Conservation (phyloP, 2,797 vertebrate species). For the Prunella strophiata region DNA sequence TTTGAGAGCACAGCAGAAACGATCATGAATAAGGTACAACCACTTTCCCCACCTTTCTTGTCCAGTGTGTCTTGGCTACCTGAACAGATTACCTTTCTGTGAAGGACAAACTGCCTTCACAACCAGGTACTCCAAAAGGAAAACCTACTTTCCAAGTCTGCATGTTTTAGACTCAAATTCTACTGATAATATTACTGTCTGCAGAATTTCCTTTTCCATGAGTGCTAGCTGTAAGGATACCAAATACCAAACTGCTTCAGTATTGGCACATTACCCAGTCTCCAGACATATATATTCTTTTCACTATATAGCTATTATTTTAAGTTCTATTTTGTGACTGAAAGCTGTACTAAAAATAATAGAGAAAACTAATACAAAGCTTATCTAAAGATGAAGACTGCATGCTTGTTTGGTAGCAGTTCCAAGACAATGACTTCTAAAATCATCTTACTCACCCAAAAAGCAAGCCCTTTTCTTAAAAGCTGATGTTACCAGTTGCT, state of each 20-base stretch:
- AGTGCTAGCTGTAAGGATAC: not conserved
- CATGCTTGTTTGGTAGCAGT: not conserved
- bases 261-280: not conserved
- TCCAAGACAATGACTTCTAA: not conserved
- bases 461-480: not conserved
- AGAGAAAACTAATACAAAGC: not conserved
- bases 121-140: not conserved
- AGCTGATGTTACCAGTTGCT: not conserved
- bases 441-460: not conserved
- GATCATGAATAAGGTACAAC: not conserved
- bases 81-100: not conserved
- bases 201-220: not conserved
- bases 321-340: not conserved
- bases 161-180: not conserved
- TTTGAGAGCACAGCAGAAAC: not conserved
- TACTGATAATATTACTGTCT: not conserved
- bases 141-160: not conserved
- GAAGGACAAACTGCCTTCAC: not conserved
- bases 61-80: not conserved
- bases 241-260: not conserved
- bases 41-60: not conserved
- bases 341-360: not conserved
- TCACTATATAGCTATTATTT: not conserved
- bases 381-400: not conserved
- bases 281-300: not conserved